phyloP scores from a whole-genome alignment of 2,888 invertebrate species.

The Drosophila neonasuta region DNA sequence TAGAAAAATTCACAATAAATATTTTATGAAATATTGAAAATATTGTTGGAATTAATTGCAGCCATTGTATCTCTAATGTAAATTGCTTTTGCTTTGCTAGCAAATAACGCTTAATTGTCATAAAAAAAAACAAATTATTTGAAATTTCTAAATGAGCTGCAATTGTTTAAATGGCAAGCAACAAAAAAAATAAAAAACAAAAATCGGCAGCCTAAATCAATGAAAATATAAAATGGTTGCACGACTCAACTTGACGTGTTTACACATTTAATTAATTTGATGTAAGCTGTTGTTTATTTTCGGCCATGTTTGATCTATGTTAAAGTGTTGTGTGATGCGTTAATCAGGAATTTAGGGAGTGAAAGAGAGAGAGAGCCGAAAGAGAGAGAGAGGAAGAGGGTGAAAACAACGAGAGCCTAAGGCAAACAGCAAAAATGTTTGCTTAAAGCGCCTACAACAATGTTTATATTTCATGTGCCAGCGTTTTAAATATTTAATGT shows the following conservation, averaged over 20 bases:
- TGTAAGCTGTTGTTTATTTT: conserved; percentile 42
- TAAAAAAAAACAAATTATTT: neutral
- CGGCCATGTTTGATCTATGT: conserved; percentile 42
- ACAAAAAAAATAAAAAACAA: neutral
- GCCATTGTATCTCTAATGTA: neutral
- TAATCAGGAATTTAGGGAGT: conserved; percentile 39
- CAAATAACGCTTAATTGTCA: neutral
- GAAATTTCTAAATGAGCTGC: neutral
- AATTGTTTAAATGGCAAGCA: neutral
- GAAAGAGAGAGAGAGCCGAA: no score
- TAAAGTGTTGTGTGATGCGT: conserved; percentile 35
- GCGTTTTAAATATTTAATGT: conserved; percentile 71
- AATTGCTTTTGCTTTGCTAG: neutral
- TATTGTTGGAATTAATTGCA: no score
- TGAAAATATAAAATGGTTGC: conserved; percentile 13
- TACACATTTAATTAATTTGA: conserved; percentile 53
- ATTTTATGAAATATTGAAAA: no score
- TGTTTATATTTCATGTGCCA: conserved; percentile 47
- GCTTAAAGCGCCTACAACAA: conserved; percentile 43
- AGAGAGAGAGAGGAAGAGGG: neutral
- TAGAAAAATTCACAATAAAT: no score
- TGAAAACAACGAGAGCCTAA: conserved; percentile 5
- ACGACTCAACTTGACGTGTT: conserved; percentile 24
- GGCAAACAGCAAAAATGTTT: conserved; percentile 41
- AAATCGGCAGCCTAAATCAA: conserved; percentile 12